Percentiles rank a stretch among this genome's conserved stretches.
phyloP scores from a whole-genome alignment of 2,888 invertebrate genomes.

The Cantharis lateralis region DNA sequence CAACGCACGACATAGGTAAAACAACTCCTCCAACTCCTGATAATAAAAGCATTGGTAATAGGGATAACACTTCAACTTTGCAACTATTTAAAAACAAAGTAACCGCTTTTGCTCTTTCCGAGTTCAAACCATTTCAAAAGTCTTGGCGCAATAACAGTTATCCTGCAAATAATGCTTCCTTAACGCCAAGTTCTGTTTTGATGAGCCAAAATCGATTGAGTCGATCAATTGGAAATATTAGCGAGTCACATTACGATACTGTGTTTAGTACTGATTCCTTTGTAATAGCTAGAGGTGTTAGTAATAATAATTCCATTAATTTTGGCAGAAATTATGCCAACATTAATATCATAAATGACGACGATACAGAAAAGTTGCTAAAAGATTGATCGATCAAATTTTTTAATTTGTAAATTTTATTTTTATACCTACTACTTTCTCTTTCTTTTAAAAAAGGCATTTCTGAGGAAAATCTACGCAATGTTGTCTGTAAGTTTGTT shows the following conservation, averaged over 20 bases:
- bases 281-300: conserved; percentile 53
- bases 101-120: conserved; percentile 48
- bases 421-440: conserved; percentile 7
- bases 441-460: conserved; percentile 45
- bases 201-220: conserved; percentile 49
- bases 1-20: conserved; percentile 71
- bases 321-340: conserved; percentile 34
- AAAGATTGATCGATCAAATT: conserved; percentile 27
- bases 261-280: conserved; percentile 59
- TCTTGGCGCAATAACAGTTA: conserved; percentile 51
- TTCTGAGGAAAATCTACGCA: conserved; percentile 54
- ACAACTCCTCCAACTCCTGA: conserved; percentile 51
- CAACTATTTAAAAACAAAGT: conserved; percentile 50
- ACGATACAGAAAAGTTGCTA: conserved; percentile 38
- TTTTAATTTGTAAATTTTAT: conserved; percentile 3
- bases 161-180: conserved; percentile 49
- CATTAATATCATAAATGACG: conserved; percentile 28
- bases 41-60: conserved; percentile 37
- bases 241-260: conserved; percentile 60
- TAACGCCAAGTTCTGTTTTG: conserved; percentile 41
- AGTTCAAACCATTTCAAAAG: conserved; percentile 45
- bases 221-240: conserved; percentile 55
- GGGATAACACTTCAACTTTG: conserved; percentile 43
- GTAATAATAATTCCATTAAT: conserved; percentile 45
- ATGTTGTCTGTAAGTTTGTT: conserved; percentile 53